Base-by-base conservation (phyloP, 2,888 invertebrate species). In the Epirrita christyi region DNA sequence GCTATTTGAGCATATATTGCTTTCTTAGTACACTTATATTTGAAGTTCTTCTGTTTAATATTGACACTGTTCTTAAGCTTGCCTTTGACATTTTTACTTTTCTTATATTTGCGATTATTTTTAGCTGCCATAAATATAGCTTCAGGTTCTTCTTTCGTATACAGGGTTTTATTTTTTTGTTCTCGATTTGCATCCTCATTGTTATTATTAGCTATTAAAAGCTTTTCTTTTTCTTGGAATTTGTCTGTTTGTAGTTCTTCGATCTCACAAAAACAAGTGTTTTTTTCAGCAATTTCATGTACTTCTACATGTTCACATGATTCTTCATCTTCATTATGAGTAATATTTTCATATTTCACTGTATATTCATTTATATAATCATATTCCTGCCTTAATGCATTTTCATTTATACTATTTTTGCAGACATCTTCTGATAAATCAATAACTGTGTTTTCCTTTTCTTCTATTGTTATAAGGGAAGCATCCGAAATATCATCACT, bases 31-130 rank as follows among this genome's bases (percentile, higher is more conserved):
- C 64, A 68, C 58, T 76, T 66, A 28, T 53, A 55, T 49, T 64
- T 64, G 21, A 61, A 61, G 36, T 56, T 61, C 14, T 60, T 80
- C 46, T 68, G 71, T 68, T 81, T 86, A 28, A 78, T 78, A 53
- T 72, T 51, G n/a, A 72, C 34, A 15, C 73, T 79, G 59, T 69
- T 80, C 9, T 73, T 50, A 13, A 63, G 69, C 8, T 75, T 78
- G 27, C 55, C 61, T 55, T 64, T 15, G 10, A 46, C 13, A 46
- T 58, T 51, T 63, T 9, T 67, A 11, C 55, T 61, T 36, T 51
- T 61, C 41, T 67, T 64, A 56, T 8, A 45, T 50, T 49, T 67
- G 9, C 61, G 57, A 52, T 46, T 27, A 21, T 66, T 64, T 57
- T 64, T 71, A 42, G 51, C 44, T 1, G 70, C 66, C 53, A 69